Evolutionary conservation across 2,888 invertebrate species (phyloP), one percentile per base, ranked within the genome.

Genomic region (Boloria euphrosyne): DNA sequence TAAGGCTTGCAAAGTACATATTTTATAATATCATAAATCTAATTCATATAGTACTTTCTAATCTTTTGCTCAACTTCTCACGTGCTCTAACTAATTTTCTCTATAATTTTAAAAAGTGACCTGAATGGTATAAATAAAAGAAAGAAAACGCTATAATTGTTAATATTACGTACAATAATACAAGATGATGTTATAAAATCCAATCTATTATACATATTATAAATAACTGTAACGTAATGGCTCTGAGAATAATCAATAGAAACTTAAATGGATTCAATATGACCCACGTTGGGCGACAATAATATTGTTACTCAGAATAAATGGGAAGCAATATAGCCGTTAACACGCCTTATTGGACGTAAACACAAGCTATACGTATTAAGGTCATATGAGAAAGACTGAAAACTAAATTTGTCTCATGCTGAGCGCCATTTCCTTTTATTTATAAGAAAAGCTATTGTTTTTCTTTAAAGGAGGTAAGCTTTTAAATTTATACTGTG

Each of bases 201-300:
- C n/a, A 52, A 52, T n/a, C 4, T 14, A 14, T 14, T 18, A 22
- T 27, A 22, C 22, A 22, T 2, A 27, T 16, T 13, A 6, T 31
- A 38, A 53, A 16, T 4, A 44, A 55, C 14, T 13, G 18, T n/a
- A 55, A 22, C 5, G 3, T 22, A 10, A 18, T 18, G n/a, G 3
- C n/a, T 46, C 22, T 22, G 22, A 57, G 46, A 27, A n/a, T 6
- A 54, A 54, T 17, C 4, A 4, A 57, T 46, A 18, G 13, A 16
- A 16, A 43, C n/a, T 6, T 52, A 22, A 22, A 52, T n/a, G 17
- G 50, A 50, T 17, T 18, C 17, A 31, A 62, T 61, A 53, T 64
- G 54, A 70, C 54, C 76, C 78, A 72, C 71, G 74, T 71, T 78
- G 78, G 80, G 80, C 74, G 79, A 77, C 81, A 80, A 74, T 66